Conservation (phyloP, 2,113 vertebrate genomes). For the Phyllopteryx taeniolatus region DNA sequence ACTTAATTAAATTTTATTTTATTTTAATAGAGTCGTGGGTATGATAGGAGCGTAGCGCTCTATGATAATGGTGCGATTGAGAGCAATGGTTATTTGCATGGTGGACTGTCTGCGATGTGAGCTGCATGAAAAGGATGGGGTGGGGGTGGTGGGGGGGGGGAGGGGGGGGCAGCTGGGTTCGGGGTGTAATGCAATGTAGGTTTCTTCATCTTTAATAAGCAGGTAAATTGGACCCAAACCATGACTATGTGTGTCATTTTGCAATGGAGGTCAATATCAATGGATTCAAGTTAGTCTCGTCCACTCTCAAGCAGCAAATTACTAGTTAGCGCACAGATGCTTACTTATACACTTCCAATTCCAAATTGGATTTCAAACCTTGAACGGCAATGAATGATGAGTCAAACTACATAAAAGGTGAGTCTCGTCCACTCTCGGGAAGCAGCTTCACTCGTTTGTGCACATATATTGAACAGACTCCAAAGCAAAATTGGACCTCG, state of each 20-base stretch:
- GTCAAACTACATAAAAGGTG: no score
- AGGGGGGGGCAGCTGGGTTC: no score
- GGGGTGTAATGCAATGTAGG: no score
- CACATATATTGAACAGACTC: neutral
- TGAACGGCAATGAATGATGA: no score
- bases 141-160: neutral
- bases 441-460: neutral
- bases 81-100: slow-evolving; percentile 40
- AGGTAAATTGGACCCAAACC: no score
- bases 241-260: no score
- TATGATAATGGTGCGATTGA: slow-evolving; percentile 55
- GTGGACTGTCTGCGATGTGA: slow-evolving; percentile 26
- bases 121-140: slow-evolving; percentile 15
- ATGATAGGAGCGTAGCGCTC: slow-evolving; percentile 53
- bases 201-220: no score
- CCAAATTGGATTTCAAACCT: no score
- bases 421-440: no score
- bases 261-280: no score
- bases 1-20: neutral
- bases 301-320: neutral
- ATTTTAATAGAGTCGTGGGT: slow-evolving; percentile 6
- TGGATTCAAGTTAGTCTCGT: neutral
- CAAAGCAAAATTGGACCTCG: neutral
- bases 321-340: no score
- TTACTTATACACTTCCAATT: no score